Evolutionary conservation across 1,140 invertebrate genomes (phyloP).

Genomic region (Archegozetes longisetosus): DNA sequence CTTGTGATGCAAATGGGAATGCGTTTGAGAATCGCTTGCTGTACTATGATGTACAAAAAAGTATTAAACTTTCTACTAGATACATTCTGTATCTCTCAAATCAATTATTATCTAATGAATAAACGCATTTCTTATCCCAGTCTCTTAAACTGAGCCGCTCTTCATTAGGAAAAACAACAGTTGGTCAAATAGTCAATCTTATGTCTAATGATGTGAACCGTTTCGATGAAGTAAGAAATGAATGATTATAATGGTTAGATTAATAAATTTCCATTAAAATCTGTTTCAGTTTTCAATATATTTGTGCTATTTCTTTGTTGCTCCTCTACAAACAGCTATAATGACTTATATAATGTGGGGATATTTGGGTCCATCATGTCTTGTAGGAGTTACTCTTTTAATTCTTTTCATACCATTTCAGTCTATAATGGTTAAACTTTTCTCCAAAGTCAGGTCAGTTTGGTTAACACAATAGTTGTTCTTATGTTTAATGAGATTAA

Average conservation of each 20-base stretch:
- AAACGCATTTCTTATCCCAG: not conserved
- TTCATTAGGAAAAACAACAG: conserved; percentile 53
- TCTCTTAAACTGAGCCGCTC: conserved; percentile 34
- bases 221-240: conserved; percentile 18
- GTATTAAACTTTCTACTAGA: conserved; percentile 18
- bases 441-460: conserved; percentile 29
- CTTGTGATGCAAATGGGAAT: conserved; percentile 21
- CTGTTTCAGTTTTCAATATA: not conserved
- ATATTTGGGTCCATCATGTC: conserved; percentile 48
- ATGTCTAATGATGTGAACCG: conserved; percentile 56
- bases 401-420: conserved; percentile 66
- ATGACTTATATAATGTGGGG: conserved; percentile 31
- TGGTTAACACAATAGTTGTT: not conserved
- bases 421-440: conserved; percentile 43
- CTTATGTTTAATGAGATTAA: too few species aligned
- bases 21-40: conserved; percentile 36
- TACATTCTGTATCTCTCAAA: not conserved
- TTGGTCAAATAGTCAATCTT: conserved; percentile 76
- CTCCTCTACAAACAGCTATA: conserved; percentile 51
- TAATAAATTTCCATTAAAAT: too few species aligned
- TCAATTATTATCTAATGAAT: too few species aligned
- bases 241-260: too few species aligned
- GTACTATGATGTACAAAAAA: conserved; percentile 38
- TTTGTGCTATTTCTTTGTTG: conserved; percentile 35
- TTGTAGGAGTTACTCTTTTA: conserved; percentile 58